Evolutionary conservation across 2,888 invertebrate genomes (phyloP).

Genomic region (Notodromas monacha): DNA sequence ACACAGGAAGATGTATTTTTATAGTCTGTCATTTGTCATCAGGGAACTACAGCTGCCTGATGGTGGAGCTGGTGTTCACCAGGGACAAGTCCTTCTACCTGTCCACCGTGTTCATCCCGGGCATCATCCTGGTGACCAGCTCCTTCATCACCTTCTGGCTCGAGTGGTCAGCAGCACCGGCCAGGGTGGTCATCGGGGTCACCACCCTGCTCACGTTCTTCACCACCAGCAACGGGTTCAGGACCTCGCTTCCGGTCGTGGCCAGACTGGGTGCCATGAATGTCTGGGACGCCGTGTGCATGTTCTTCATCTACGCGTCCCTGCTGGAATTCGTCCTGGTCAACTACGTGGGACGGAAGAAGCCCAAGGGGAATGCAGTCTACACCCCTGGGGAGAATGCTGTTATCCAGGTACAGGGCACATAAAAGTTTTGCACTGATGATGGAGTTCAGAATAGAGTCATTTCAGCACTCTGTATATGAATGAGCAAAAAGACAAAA

Average conservation of each 20-base stretch:
- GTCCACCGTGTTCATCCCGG: conserved; percentile 83
- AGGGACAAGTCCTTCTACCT: conserved; percentile 85
- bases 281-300: conserved; percentile 84
- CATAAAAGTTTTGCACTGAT: no score
- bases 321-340: conserved; percentile 75
- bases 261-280: conserved; percentile 83
- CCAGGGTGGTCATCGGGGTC: conserved; percentile 83
- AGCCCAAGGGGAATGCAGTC: conserved; percentile 57
- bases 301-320: conserved; percentile 86
- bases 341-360: conserved; percentile 67
- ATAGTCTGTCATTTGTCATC: conserved; percentile 14
- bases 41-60: conserved; percentile 87
- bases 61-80: conserved; percentile 70
- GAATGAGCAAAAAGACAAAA: no score
- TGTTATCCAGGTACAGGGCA: conserved; percentile 43
- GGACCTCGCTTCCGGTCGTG: conserved; percentile 49
- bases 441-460: no score
- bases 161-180: conserved; percentile 87
- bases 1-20: no score
- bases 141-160: conserved; percentile 92
- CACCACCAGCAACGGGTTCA: conserved; percentile 29
- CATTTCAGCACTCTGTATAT: no score
- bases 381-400: conserved; percentile 66
- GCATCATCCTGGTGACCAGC: conserved; percentile 77
- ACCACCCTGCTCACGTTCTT: conserved; percentile 95